Base-by-base conservation (phyloP, 2,113 vertebrate genomes). In the Mirza zaza region DNA sequence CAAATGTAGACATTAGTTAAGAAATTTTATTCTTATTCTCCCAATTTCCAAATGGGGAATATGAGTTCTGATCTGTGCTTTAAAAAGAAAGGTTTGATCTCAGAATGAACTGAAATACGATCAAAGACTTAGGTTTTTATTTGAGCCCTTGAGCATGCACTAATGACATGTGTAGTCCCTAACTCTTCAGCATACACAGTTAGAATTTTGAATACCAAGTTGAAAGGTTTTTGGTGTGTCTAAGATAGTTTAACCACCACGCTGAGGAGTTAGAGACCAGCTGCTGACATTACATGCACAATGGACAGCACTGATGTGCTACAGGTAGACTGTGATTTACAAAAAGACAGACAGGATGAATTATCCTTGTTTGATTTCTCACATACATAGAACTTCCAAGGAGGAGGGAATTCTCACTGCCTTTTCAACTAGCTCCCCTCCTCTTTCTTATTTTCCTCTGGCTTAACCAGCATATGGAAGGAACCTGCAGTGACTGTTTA, bases 91-190 rank as follows among this genome's bases (percentile, higher is more conserved):
- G 36, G 42, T 95, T 98, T 98, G 98, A 93, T 98, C 98, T 98
- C 98, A 98, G 98, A 98, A 98, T 98, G 98, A 98, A 95, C 94
- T 65, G 81, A 97, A 97, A 97, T 87, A 97, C 79, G 96, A 42
- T 90, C 95, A 97, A 94, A 97, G 96, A 96, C 55, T 90, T 87
- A 75, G 95, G 96, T 93, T 89, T 93, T 57, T 5, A 67, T 92
- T 52, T 65, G 94, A 97, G 96, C 93, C 97, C 97, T 91, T 89
- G 85, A 97, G 92, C 97, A 98, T 98, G 97, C 96, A 97, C 96
- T 96, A 93, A 98, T 59, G 96, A 98, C 97, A 96, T 50, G 91
- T 88, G 96, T 63, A 81, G 87, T 96, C 97, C 96, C 97, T 97
- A 97, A 98, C 95, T 98, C 98, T 96, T 95, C 88, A 97, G 96